Evolutionary conservation across 1,140 invertebrate genomes (phyloP), one percentile per base, ranked within the genome.

Genomic region (Phymorhynchus buccinoides): DNA sequence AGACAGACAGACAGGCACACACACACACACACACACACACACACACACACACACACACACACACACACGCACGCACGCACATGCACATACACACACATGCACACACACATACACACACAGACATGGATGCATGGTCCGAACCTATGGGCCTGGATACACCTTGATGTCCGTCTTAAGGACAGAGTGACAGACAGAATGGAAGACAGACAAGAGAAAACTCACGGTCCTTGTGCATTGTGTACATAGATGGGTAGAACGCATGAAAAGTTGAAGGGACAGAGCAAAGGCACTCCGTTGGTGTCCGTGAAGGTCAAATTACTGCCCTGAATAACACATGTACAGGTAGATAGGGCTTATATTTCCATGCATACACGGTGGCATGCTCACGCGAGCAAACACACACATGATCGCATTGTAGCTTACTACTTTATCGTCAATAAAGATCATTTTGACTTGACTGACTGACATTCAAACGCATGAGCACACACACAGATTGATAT

Each of bases 51-150:
- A 66, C 27, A 66, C 27, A 66, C 62, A 27, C 7, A 66, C 7
- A 12, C 62, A 12, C 27, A 27, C 62, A 12, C 27, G n/a, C 27
- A 27, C 62, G n/a, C 27, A 12, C 62, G n/a, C 62, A 12, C 62
- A 27, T 27, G n/a, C 7, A 27, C 62, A 27, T 27, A 66, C 62
- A 66, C 62, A 66, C 62, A 66, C 62, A 66, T 27, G n/a, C 62
- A 66, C 62, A 27, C 62, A 66, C 62, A 66, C 62, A 66, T 27
- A 66, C 62, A 66, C 62, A 66, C 62, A 66, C 62, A 66, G 9
- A 66, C 62, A 66, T 27, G n/a, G 9, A 66, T 27, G n/a, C 62
- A 66, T 27, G 9, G 22, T 22, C 7, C 48, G 22, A 7, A 52
- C 48, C 7, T 12, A 7, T 52, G 22, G 9, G 22, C 48, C 7